Percentiles rank a stretch among this genome's conserved stretches.
Evolutionary conservation across 2,888 invertebrate species (phyloP).

Genomic region (Meghimatium bilineatum): DNA sequence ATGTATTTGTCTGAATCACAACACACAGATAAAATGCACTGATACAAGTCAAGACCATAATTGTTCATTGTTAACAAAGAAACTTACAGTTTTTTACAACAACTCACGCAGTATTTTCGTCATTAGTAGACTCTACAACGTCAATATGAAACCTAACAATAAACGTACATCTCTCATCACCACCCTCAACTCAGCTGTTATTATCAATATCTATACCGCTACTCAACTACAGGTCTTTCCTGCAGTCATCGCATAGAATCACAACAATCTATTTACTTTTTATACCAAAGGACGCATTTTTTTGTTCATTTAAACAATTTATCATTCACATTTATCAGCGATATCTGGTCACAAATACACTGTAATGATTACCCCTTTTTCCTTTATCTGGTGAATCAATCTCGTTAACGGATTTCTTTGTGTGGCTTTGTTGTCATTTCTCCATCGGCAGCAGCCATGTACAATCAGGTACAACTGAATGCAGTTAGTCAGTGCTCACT

Average conservation of each 20-base stretch:
- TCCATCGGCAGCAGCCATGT: slow-evolving; percentile 33
- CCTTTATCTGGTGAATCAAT: slow-evolving; percentile 24
- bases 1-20: too few species aligned
- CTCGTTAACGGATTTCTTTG: slow-evolving; percentile 36
- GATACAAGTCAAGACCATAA: too few species aligned
- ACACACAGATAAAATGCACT: too few species aligned
- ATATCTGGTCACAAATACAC: neutral
- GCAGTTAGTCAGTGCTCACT: neutral
- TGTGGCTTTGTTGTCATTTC: slow-evolving; percentile 43
- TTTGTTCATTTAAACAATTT: slow-evolving; percentile 4
- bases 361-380: neutral
- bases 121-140: too few species aligned
- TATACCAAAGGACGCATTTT: neutral
- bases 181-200: neutral
- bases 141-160: neutral
- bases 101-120: neutral
- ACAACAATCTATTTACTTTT: neutral
- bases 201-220: neutral
- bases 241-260: neutral
- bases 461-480: slow-evolving; percentile 9
- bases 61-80: too few species aligned
- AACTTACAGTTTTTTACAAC: too few species aligned
- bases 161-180: neutral
- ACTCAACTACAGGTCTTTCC: neutral
- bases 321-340: neutral